A percentile compares a stretch with the other conserved stretches of the same genome.
These are phyloP conservation scores for Lysandra coridon DNA, from an alignment of 2,888 invertebrate genomes.

Conservation along the genomic window DNA sequence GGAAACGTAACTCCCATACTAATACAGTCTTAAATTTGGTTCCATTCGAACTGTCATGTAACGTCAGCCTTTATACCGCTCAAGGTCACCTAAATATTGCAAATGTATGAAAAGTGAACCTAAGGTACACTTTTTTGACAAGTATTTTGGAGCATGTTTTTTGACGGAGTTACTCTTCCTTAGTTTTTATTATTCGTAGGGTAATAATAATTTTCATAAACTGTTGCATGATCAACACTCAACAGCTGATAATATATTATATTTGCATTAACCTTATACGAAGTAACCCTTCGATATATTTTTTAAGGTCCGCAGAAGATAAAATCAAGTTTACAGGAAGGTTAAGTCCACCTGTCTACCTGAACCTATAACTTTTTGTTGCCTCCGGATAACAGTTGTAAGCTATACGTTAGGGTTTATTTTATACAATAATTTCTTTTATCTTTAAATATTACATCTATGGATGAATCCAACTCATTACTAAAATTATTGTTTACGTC, in stretches of 20 bases:
- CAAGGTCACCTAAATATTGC: too few relatives aligned
- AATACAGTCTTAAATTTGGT: too few relatives aligned
- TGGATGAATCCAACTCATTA: too few relatives aligned
- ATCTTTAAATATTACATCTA: neutral
- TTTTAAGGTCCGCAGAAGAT: neutral
- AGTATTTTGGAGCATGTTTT: too few relatives aligned
- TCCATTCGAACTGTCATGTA: too few relatives aligned
- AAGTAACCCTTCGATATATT: neutral
- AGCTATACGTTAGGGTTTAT: neutral
- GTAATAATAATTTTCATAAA: neutral
- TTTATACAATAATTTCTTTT: neutral
- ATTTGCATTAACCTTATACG: neutral
- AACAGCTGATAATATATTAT: neutral
- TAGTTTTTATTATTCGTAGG: too few relatives aligned
- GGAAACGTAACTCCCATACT: too few relatives aligned
- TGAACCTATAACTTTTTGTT: constrained; percentile 22
- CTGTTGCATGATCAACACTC: neutral
- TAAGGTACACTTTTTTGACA: too few relatives aligned
- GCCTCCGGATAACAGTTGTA: neutral
- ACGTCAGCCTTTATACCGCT: too few relatives aligned
- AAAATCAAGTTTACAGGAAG: neutral
- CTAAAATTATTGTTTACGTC: too few relatives aligned
- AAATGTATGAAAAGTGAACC: too few relatives aligned
- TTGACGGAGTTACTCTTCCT: too few relatives aligned
- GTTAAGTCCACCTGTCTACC: constrained; percentile 32